Evolutionary conservation across 1,140 invertebrate species (phyloP).

Genomic region (Lordiphosa clarofinis): DNA sequence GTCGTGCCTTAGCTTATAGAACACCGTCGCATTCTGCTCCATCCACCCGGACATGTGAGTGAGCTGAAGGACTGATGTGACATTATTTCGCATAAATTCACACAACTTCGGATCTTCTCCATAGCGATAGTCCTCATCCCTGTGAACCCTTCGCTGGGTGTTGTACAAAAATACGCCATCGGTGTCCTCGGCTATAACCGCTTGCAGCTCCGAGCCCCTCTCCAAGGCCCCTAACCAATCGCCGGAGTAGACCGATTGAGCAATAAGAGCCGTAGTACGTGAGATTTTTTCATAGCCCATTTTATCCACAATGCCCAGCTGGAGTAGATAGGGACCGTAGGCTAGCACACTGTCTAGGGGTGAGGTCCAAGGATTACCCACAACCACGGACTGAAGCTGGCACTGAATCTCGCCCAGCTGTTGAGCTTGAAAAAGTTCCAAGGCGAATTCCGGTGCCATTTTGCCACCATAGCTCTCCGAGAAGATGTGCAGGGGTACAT

Average conservation of each 20-base stretch:
- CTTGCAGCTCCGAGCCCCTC: constrained; percentile 29
- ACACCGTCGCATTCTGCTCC: constrained; percentile 83
- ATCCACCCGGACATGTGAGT: constrained; percentile 84
- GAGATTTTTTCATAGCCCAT: constrained; percentile 80
- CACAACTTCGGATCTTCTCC: constrained; percentile 79
- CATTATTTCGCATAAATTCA: constrained; percentile 86
- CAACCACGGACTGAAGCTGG: constrained; percentile 88
- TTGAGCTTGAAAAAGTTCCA: constrained; percentile 82
- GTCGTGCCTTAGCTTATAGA: constrained; percentile 83
- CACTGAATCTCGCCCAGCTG: constrained; percentile 83
- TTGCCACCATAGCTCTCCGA: constrained; percentile 95
- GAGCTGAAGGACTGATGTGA: constrained; percentile 84
- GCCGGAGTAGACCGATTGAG: constrained; percentile 81
- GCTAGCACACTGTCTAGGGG: constrained; percentile 89
- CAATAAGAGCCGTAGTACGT: constrained; percentile 80
- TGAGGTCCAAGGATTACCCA: constrained; percentile 94
- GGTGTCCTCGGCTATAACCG: constrained; percentile 25
- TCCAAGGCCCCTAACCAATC: constrained; percentile 82
- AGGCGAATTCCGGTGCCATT: constrained; percentile 91
- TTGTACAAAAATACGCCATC: constrained; percentile 58
- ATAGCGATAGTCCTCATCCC: constrained; percentile 53
- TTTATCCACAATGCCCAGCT: constrained; percentile 83
- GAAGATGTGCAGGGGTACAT: constrained; percentile 89
- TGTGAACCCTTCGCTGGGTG: constrained; percentile 42
- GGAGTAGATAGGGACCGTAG: constrained; percentile 86